Evolutionary conservation across 2,113 vertebrate genomes (phyloP).

Genomic region (Syngnathus floridae): DNA sequence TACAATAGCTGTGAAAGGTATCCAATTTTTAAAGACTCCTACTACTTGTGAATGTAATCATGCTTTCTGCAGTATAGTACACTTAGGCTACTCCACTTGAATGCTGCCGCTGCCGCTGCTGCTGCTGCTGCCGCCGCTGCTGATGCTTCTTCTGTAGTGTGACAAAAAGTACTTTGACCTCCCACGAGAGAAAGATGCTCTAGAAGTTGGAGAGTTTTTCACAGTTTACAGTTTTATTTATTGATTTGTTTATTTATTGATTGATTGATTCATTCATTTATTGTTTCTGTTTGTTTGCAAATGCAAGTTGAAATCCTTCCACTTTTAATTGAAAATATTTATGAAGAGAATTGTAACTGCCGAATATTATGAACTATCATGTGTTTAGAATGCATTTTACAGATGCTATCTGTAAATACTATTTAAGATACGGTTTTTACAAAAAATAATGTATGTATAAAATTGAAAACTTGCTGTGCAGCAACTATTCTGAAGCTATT

Average conservation of each 20-base stretch:
- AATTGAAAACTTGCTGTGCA: slow-evolving; percentile 89
- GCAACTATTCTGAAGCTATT: slow-evolving; percentile 89
- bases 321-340: slow-evolving; percentile 78
- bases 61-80: slow-evolving; percentile 84
- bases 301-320: slow-evolving; percentile 81
- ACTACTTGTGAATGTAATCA: slow-evolving; percentile 97
- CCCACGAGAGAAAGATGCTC: slow-evolving; percentile 69
- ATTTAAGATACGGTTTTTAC: slow-evolving; percentile 79
- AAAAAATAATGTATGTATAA: slow-evolving; percentile 68
- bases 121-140: too few species aligned
- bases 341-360: slow-evolving; percentile 74
- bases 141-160: slow-evolving; percentile 81
- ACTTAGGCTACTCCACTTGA: slow-evolving; percentile 77
- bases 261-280: slow-evolving; percentile 73
- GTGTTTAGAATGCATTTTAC: slow-evolving; percentile 87
- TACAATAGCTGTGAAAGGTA: slow-evolving; percentile 96
- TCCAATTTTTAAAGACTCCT: slow-evolving; percentile 82
- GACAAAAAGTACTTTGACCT: slow-evolving; percentile 81
- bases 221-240: slow-evolving; percentile 70
- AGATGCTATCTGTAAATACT: slow-evolving; percentile 89
- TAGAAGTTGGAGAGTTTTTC: slow-evolving; percentile 76
- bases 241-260: slow-evolving; percentile 75
- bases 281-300: slow-evolving; percentile 69
- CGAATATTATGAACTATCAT: slow-evolving; percentile 64
- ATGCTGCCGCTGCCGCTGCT: slow-evolving; percentile 85